Evolutionary conservation across 2,113 vertebrate species (phyloP).

Genomic region (Hippoglossus stenolepis): DNA sequence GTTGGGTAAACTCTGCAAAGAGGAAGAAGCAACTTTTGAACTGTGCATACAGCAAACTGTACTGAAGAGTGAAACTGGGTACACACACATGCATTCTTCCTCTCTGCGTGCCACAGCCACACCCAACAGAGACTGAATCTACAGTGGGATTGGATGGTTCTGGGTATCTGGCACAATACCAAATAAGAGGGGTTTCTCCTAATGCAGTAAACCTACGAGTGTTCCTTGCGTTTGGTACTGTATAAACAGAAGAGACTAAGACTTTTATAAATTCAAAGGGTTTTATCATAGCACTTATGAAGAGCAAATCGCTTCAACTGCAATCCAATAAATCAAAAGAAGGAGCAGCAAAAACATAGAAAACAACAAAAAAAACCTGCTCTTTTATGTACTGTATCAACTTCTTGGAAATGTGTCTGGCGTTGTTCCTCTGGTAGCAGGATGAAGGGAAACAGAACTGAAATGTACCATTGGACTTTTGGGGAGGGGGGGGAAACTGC

Average conservation of each 20-base stretch:
- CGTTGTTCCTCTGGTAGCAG: slow-evolving; percentile 71
- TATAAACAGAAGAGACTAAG: slow-evolving; percentile 74
- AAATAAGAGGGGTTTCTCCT: slow-evolving; percentile 83
- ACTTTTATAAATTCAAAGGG: slow-evolving; percentile 75
- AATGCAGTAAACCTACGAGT: slow-evolving; percentile 85
- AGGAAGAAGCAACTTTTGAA: slow-evolving; percentile 64
- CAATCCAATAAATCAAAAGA: slow-evolving; percentile 81
- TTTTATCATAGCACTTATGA: slow-evolving; percentile 86
- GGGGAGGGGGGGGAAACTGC: slow-evolving; percentile 31
- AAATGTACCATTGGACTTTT: slow-evolving; percentile 74
- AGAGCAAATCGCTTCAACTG: slow-evolving; percentile 79
- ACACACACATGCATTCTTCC: slow-evolving; percentile 73
- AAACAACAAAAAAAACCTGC: slow-evolving; percentile 54
- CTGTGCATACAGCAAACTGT: slow-evolving; percentile 59
- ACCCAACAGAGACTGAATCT: slow-evolving; percentile 76
- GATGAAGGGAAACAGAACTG: slow-evolving; percentile 74
- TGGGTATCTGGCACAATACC: slow-evolving; percentile 83
- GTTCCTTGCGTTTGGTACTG: slow-evolving; percentile 82
- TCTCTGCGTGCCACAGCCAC: slow-evolving; percentile 73
- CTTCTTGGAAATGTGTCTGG: slow-evolving; percentile 70
- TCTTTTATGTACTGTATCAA: slow-evolving; percentile 77
- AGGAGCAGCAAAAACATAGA: slow-evolving; percentile 66
- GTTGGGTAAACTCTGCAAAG: slow-evolving; percentile 70
- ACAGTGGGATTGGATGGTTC: slow-evolving; percentile 62
- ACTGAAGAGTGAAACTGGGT: slow-evolving; percentile 42